These are phyloP conservation scores for Scaptomyza cyrtandrae DNA, from an alignment of 2,888 invertebrate genomes.

Conservation along the genomic window DNA sequence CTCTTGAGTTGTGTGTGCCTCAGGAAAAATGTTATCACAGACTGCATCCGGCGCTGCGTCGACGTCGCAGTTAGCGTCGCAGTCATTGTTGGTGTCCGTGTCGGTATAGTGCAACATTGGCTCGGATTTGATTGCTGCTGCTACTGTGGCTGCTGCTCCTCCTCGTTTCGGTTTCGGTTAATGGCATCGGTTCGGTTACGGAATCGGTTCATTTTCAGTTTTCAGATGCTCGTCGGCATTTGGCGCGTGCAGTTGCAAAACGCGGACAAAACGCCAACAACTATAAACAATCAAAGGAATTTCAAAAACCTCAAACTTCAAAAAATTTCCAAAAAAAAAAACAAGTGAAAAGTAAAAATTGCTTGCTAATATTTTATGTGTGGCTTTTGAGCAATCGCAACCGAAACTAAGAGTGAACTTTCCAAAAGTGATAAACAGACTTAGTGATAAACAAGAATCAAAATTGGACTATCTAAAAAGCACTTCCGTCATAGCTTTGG, in stretches of 20 bases:
- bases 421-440: constrained; percentile 28
- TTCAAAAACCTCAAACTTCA: constrained; percentile 19
- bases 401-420: neutral
- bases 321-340: constrained; percentile 9
- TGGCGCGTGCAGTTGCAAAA: constrained; percentile 70
- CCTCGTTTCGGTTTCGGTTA: constrained; percentile 13
- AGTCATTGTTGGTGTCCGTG: constrained; percentile 12
- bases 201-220: constrained; percentile 44
- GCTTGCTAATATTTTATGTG: constrained; percentile 26
- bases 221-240: constrained; percentile 77
- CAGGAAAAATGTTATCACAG: constrained; percentile 77
- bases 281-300: neutral
- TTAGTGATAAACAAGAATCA: constrained; percentile 2
- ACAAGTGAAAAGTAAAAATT: no score
- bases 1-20: constrained; percentile 44
- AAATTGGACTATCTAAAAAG: constrained; percentile 21
- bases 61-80: constrained; percentile 13
- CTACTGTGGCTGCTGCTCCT: constrained; percentile 5
- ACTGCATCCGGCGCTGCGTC: constrained; percentile 71
- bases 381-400: constrained; percentile 47
- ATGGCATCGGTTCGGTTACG: constrained; percentile 26
- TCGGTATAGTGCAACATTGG: constrained; percentile 19
- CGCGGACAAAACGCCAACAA: constrained; percentile 31
- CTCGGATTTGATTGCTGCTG: constrained; percentile 15
- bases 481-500: constrained; percentile 25